Conservation (phyloP, 2,113 vertebrate genomes). For the Lamprotornis superbus region DNA sequence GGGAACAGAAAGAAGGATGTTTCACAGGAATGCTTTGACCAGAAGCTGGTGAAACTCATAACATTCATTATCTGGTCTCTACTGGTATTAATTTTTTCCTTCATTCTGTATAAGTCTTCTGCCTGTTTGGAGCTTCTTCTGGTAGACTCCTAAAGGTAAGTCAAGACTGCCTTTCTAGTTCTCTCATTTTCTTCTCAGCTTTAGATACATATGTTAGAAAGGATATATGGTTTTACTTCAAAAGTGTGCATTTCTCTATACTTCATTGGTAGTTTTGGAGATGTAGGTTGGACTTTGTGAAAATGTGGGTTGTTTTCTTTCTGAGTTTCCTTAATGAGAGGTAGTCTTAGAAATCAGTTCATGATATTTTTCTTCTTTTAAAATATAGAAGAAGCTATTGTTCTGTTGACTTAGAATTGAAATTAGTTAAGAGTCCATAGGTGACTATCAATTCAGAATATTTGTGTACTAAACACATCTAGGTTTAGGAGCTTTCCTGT, state of each 20-base stretch:
- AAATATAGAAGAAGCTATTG: neutral
- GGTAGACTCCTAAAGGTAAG: neutral
- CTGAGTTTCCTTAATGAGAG: neutral
- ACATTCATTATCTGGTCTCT: neutral
- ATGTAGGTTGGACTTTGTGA: neutral
- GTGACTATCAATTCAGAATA: neutral
- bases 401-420: too few relatives aligned
- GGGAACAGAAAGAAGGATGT: neutral
- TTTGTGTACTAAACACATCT: neutral
- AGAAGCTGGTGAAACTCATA: neutral
- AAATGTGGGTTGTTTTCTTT: neutral
- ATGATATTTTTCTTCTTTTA: neutral
- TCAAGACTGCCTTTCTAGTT: neutral
- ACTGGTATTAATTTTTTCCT: neutral
- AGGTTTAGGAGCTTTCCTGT: neutral
- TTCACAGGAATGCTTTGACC: neutral
- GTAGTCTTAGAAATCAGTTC: neutral
- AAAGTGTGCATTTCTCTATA: rapidly evolving
- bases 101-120: neutral
- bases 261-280: neutral
- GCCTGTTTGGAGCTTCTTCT: neutral
- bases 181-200: neutral
- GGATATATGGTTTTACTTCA: neutral
- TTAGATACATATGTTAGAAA: neutral
- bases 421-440: neutral